Evolutionary conservation across 1,140 invertebrate genomes (phyloP).

Genomic region (Drosophila guanche): DNA sequence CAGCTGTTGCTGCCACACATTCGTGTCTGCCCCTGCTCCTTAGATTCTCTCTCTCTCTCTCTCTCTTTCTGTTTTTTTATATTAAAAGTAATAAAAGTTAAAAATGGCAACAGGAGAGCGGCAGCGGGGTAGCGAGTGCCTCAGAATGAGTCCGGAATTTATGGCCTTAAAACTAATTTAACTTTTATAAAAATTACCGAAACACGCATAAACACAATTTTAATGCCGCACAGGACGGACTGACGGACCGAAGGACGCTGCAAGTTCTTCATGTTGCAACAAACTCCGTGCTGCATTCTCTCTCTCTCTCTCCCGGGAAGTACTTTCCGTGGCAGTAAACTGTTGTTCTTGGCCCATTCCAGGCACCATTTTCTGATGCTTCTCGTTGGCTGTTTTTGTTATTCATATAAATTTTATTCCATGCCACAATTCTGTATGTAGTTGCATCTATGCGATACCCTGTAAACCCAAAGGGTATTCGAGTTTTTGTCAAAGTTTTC

Average conservation of each 20-base stretch:
- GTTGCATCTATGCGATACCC: slow-evolving; percentile 11
- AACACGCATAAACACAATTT: slow-evolving; percentile 82
- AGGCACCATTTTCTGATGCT: slow-evolving; percentile 18
- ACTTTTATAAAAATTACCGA: slow-evolving; percentile 80
- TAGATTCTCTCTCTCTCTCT: slow-evolving; percentile 5
- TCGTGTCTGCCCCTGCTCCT: slow-evolving; percentile 30
- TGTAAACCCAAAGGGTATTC: too few species aligned
- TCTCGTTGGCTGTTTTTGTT: slow-evolving; percentile 57
- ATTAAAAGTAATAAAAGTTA: slow-evolving; percentile 82
- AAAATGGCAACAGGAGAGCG: slow-evolving; percentile 51
- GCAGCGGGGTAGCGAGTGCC: slow-evolving; percentile 21
- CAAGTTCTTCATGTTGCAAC: slow-evolving; percentile 57
- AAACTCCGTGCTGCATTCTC: slow-evolving; percentile 44
- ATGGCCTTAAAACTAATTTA: slow-evolving; percentile 82
- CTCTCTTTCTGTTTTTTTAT: slow-evolving; percentile 61
- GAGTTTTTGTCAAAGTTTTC: too few species aligned
- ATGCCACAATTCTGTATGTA: slow-evolving; percentile 57
- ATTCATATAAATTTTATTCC: slow-evolving; percentile 82
- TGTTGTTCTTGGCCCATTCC: slow-evolving; percentile 33
- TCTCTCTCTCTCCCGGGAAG: slow-evolving; percentile 8
- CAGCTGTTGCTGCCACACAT: slow-evolving; percentile 39
- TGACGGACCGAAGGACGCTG: slow-evolving; percentile 72
- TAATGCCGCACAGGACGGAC: slow-evolving; percentile 49
- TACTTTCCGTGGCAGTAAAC: slow-evolving; percentile 58
- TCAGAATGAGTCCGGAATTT: slow-evolving; percentile 56